phyloP scores from a whole-genome alignment of 2,888 invertebrate species.

The Andrena praecox region DNA sequence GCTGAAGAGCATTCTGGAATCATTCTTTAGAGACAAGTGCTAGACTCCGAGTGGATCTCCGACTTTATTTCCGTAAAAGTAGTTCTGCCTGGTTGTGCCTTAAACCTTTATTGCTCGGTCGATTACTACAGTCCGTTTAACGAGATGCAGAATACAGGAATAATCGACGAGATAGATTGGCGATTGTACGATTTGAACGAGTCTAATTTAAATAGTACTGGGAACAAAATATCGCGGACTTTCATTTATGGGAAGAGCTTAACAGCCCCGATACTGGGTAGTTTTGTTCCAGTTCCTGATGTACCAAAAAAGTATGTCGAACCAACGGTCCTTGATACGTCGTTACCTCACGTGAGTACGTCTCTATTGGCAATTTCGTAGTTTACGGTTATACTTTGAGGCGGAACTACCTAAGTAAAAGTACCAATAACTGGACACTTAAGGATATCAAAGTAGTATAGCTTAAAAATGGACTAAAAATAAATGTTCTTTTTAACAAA shows the following conservation, averaged over 20 bases:
- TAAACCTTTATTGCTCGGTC: not conserved
- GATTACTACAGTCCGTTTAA: not conserved
- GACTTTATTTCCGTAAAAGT: constrained; percentile 28
- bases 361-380: not conserved
- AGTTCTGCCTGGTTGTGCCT: constrained; percentile 26
- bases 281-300: constrained; percentile 84
- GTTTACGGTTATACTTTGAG: not conserved
- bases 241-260: constrained; percentile 29
- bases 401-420: too few species aligned
- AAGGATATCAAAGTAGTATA: too few species aligned
- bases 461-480: too few species aligned
- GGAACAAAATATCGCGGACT: constrained; percentile 8
- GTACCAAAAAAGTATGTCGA: constrained; percentile 77
- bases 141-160: constrained; percentile 20
- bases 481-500: too few species aligned
- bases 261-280: constrained; percentile 87
- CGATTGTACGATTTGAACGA: constrained; percentile 1
- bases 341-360: constrained; percentile 86
- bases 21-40: constrained; percentile 30
- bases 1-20: constrained; percentile 46
- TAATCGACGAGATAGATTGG: not conserved
- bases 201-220: not conserved
- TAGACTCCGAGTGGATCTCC: constrained; percentile 36
- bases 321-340: constrained; percentile 87
- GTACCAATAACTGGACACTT: too few species aligned